Evolutionary conservation across 2,797 vertebrate genomes (phyloP).

Genomic region (Squalus acanthias): DNA sequence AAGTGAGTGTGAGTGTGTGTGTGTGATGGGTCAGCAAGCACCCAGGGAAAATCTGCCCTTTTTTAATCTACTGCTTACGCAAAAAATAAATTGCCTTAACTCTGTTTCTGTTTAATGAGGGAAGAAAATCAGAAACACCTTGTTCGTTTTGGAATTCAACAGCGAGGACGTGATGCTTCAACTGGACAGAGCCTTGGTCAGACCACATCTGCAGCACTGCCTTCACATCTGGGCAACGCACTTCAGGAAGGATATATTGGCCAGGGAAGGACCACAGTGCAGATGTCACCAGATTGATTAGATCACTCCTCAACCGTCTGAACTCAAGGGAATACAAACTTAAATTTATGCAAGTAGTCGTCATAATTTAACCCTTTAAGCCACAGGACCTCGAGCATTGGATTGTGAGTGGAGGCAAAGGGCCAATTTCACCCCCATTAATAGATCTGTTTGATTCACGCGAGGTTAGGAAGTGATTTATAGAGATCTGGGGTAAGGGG

Average conservation of each 20-base stretch:
- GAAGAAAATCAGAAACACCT: background rate
- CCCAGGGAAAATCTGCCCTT: background rate
- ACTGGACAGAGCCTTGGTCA: background rate
- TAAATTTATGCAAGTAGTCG: background rate
- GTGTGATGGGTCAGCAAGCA: background rate
- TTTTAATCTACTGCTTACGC: background rate
- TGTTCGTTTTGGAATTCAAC: background rate
- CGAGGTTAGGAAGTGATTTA: background rate
- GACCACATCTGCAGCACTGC: background rate
- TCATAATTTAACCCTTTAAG: background rate
- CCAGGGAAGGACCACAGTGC: background rate
- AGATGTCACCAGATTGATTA: background rate
- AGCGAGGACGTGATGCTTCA: background rate
- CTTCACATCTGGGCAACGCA: background rate
- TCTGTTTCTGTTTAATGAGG: too few species aligned
- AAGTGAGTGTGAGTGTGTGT: background rate
- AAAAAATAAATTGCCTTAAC: background rate
- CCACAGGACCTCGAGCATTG: background rate
- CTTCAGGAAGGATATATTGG: background rate
- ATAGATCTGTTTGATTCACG: too few species aligned
- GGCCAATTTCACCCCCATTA: too few species aligned
- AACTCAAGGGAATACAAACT: background rate
- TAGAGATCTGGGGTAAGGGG: too few species aligned
- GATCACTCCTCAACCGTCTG: too few species aligned
- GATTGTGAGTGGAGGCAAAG: background rate